These are phyloP conservation scores for Mastigias papua DNA, from an alignment of 30 jellyfish, hydroid and myxozoan species.

Conservation along the genomic window DNA sequence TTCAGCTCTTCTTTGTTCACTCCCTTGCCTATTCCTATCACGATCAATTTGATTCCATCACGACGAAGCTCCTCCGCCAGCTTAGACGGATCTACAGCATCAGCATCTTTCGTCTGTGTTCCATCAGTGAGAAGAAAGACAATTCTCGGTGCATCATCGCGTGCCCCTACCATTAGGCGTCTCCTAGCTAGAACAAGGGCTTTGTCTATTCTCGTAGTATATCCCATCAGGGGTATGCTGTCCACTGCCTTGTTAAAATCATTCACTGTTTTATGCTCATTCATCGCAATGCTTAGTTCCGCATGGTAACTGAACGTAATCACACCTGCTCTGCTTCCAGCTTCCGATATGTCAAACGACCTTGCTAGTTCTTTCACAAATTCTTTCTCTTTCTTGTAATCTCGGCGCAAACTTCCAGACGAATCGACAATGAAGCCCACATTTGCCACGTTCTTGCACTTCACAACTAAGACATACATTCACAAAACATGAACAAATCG, in stretches of 20 bases:
- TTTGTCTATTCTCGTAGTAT: constrained; percentile 90
- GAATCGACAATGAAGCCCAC: constrained; percentile 91
- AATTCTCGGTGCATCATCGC: constrained; percentile 67
- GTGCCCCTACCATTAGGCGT: constrained; percentile 69
- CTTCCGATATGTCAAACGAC: constrained; percentile 52
- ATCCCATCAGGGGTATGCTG: constrained; percentile 78
- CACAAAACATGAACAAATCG: too few relatives aligned
- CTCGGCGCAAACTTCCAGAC: constrained; percentile 80
- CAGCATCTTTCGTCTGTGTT: constrained; percentile 84
- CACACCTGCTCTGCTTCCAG: constrained; percentile 90
- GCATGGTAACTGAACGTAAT: constrained; percentile 84
- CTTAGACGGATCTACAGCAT: constrained; percentile 82
- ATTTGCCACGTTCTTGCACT: constrained; percentile 24
- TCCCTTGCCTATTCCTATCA: constrained; percentile 83
- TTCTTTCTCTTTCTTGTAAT: constrained; percentile 85
- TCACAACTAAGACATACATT: constrained; percentile 17
- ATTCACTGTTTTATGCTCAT: constrained; percentile 34
- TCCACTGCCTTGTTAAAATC: constrained; percentile 82
- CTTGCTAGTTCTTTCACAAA: constrained; percentile 80
- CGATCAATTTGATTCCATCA: constrained; percentile 60
- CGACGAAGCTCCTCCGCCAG: constrained; percentile 80
- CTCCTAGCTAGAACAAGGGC: constrained; percentile 74
- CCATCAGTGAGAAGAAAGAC: constrained; percentile 90
- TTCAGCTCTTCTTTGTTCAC: constrained; percentile 76
- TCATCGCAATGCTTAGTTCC: constrained; percentile 75